Evolutionary conservation across 2,888 invertebrate genomes (phyloP), one percentile per base, ranked within the genome.

Genomic region (Eucera pruinosa): DNA sequence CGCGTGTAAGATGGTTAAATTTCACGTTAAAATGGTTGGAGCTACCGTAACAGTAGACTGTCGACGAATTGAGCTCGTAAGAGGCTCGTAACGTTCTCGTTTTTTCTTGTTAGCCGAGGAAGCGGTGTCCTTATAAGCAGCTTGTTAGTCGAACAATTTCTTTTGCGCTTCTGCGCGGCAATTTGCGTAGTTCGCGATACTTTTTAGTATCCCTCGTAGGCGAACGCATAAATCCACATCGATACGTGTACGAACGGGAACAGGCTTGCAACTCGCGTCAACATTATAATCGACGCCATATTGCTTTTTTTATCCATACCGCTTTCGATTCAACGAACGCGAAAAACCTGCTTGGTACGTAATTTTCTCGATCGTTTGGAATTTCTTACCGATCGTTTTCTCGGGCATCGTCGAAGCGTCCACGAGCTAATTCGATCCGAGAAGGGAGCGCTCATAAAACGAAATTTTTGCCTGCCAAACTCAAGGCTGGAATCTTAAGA

Each of bases 61-160:
- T 54, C 30, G 18, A 54, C 43, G 41, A 54, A 43, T 65, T 6
- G 30, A 33, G 52, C 41, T 33, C 60, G 33, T 25, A 41, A 58
- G 36, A 41, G 52, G 45, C 58, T 64, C 70, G 55, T 61, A 62
- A 64, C 25, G 36, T 58, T 54, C 47, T 45, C 30, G 23, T 36
- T 45, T 18, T 39, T 27, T 52, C 39, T 60, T 13, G 47, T 60
- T 45, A 27, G 20, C 48, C 50, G 54, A 68, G 68, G 68, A 75
- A 79, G 48, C 75, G 60, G 15, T 50, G 55, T 48, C 72, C 70
- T 78, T 81, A 68, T 73, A 81, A 39, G 71, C 57, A 18, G 65
- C 83, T 83, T 67, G 81, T 83, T 81, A 78, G 66, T 27, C 66
- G 68, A 57, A 45, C 68, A 54, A 76, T 69, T 81, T 78, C 71